These are phyloP conservation scores for Tuta absoluta DNA, from an alignment of 2,888 invertebrate species.

Conservation along the genomic window DNA sequence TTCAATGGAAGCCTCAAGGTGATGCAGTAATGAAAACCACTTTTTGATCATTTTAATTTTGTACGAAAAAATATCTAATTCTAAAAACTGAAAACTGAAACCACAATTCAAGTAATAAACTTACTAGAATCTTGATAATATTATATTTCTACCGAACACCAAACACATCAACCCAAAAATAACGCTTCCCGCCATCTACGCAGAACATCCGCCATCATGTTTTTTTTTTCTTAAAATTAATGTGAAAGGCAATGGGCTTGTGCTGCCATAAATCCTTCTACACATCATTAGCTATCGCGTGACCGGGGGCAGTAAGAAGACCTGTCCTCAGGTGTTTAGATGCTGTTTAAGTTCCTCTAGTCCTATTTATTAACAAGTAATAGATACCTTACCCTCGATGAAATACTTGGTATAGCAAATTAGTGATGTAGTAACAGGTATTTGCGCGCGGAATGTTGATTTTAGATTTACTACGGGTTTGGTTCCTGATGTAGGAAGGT, in stretches of 20 bases:
- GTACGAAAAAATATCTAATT: no score
- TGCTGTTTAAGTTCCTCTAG: constrained; percentile 60
- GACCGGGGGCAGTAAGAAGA: constrained; percentile 66
- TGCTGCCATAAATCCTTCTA: constrained; percentile 62
- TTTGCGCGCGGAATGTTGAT: neutral
- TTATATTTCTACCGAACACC: neutral
- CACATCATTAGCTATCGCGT: constrained; percentile 76
- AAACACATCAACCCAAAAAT: neutral
- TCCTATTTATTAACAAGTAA: constrained; percentile 57
- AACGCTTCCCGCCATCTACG: constrained; percentile 13
- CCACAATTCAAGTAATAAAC: no score
- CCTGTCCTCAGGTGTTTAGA: constrained; percentile 64
- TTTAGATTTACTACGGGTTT: neutral
- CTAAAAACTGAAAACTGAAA: no score
- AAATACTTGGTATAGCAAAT: constrained; percentile 7
- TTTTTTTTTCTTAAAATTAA: constrained; percentile 34
- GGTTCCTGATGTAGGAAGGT: no score
- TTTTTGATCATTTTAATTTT: no score
- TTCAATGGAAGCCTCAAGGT: no score
- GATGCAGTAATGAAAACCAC: no score
- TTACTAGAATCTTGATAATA: no score
- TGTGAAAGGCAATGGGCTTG: constrained; percentile 35
- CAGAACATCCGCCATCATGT: no score
- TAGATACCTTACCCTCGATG: constrained; percentile 27
- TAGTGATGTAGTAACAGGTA: constrained; percentile 7